Base-by-base conservation (phyloP, 92 coral and sea anemone species). In the Actinostola sp. region DNA sequence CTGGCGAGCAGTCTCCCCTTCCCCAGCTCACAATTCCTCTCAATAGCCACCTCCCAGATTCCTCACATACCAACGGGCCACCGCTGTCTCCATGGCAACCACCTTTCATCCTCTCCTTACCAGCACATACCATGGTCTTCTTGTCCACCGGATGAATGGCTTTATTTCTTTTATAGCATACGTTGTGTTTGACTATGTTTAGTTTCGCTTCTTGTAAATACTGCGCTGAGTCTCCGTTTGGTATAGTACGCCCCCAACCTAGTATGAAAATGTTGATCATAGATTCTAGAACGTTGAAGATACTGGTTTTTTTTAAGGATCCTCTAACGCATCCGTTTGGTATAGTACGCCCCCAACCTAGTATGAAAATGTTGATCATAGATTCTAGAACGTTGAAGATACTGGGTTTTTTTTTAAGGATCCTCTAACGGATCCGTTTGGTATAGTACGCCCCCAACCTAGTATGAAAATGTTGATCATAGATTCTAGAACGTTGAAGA, bases 21-120 rank as follows among this genome's bases (percentile, higher is more conserved):
- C 97, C 97, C 97, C 97, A 92, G 45, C 95, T 89, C 15, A 89
- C 94, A 0, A 85, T 92, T 0, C 97, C 97, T 25, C 93, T 76
- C 13, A 92, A 77, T 23, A 88, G 80, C 92, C 92, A 92, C 48
- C 84, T 72, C 5, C 93, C 88, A 27, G 70, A 67, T 53, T 92
- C 97, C 54, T 87, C 73, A 52, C 97, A 92, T 50, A 86, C 97
- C 46, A 89, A 85, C 24, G 97, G 97, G 14, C 97, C 95, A 2
- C 97, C 95, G 39, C 95, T 89, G 75, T 92, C 97, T 9, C 97
- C 97, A 61, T 83, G 67, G 75, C 93, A 88, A 28, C 93, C 93
- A 75, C 93, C 88, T 27, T 55, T 31, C 2, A 25, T 11, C 11
- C 29, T 29, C 2, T 57, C 10, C 15, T 3, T 30, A 0, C 81